Conservation (phyloP, 2,797 vertebrate species). For the Pantherophis alleghaniensis region DNA sequence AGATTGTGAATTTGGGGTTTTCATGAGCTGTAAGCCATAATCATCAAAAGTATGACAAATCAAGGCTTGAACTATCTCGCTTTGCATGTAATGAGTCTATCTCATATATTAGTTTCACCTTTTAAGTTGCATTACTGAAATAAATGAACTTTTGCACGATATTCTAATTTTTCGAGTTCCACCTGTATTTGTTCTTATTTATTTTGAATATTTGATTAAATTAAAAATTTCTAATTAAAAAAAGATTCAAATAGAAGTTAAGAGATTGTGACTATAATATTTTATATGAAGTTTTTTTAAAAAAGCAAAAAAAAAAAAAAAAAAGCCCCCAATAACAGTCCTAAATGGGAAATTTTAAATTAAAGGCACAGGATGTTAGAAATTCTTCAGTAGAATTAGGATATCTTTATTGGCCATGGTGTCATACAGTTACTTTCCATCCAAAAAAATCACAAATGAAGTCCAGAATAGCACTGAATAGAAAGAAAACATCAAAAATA, state of each 20-base stretch:
- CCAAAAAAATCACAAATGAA: not conserved
- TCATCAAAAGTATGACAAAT: too few relatives aligned
- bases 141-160: too few relatives aligned
- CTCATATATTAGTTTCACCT: too few relatives aligned
- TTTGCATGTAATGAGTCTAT: too few relatives aligned
- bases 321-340: not conserved
- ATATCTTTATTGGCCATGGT: not conserved
- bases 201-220: not conserved
- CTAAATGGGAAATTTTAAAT: not conserved
- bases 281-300: not conserved
- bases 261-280: not conserved
- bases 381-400: not conserved
- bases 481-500: too few relatives aligned
- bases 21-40: too few relatives aligned
- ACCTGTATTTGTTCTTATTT: not conserved
- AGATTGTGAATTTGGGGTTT: too few relatives aligned
- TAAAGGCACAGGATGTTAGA: not conserved
- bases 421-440: not conserved
- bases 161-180: too few relatives aligned
- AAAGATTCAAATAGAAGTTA: not conserved
- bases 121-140: too few relatives aligned
- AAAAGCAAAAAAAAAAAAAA: too few relatives aligned
- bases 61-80: too few relatives aligned
- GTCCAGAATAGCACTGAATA: not conserved
- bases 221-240: not conserved